Percentiles rank a stretch among this genome's conserved stretches.
These are phyloP conservation scores for Zophobas morio DNA, from an alignment of 1,140 invertebrate genomes.

Conservation along the genomic window DNA sequence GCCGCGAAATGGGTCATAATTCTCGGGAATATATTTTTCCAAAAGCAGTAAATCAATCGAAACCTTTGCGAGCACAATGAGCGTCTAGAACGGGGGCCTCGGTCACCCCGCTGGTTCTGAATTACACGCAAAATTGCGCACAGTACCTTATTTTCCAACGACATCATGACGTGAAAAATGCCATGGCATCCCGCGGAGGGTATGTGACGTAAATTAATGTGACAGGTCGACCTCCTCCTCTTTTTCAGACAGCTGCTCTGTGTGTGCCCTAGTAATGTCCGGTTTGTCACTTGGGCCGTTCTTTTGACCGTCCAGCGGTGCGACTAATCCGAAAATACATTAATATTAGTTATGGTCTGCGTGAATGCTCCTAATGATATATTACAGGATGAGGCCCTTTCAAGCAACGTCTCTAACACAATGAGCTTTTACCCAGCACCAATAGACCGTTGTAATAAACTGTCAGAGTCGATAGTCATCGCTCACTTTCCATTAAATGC, in stretches of 20 bases:
- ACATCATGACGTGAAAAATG: conserved; percentile 52
- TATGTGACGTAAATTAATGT: conserved; percentile 55
- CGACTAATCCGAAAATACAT: conserved; percentile 63
- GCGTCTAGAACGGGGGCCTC: conserved; percentile 40
- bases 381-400: conserved; percentile 58
- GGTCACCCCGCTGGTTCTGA: conserved; percentile 55
- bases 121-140: conserved; percentile 62
- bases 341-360: conserved; percentile 63
- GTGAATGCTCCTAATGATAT: conserved; percentile 60
- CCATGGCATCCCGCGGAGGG: conserved; percentile 17
- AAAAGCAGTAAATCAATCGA: conserved; percentile 55
- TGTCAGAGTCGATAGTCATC: conserved; percentile 60
- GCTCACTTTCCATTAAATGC: conserved; percentile 54
- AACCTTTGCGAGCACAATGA: conserved; percentile 45
- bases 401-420: conserved; percentile 51
- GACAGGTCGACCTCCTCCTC: conserved; percentile 53
- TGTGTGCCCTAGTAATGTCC: conserved; percentile 61
- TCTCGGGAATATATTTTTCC: conserved; percentile 51
- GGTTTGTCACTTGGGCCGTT: conserved; percentile 62
- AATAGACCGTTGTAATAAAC: conserved; percentile 61
- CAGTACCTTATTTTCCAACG: conserved; percentile 56
- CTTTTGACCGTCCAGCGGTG: conserved; percentile 51
- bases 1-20: conserved; percentile 54
- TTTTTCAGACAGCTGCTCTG: conserved; percentile 46
- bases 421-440: conserved; percentile 52